Evolutionary conservation across 2,888 invertebrate genomes (phyloP).

Genomic region (Eucriotettix oculatus): DNA sequence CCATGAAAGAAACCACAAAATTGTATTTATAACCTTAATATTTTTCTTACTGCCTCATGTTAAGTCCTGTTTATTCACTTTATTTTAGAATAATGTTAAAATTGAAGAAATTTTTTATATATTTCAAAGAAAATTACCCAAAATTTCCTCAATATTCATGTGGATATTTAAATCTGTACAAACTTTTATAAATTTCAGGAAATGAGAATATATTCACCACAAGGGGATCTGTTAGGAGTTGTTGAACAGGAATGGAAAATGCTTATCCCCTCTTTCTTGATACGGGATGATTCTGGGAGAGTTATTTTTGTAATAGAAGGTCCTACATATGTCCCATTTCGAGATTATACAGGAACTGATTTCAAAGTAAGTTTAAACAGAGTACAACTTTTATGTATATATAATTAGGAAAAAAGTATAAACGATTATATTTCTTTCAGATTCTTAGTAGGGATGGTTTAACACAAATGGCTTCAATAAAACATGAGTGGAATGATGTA

Average conservation of each 20-base stretch:
- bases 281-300: slow-evolving; percentile 44
- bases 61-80: too few relatives aligned
- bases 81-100: too few relatives aligned
- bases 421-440: slow-evolving; percentile 21
- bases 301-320: slow-evolving; percentile 56
- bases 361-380: slow-evolving; percentile 34
- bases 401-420: too few relatives aligned
- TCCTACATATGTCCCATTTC: slow-evolving; percentile 44
- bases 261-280: slow-evolving; percentile 46
- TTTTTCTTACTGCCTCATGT: too few relatives aligned
- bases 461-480: slow-evolving; percentile 46
- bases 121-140: too few relatives aligned
- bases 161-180: too few relatives aligned
- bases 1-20: too few relatives aligned
- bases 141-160: too few relatives aligned
- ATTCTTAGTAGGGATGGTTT: slow-evolving; percentile 39
- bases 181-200: slow-evolving; percentile 24
- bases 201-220: slow-evolving; percentile 54
- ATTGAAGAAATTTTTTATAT: too few relatives aligned
- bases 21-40: too few relatives aligned
- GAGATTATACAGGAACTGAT: slow-evolving; percentile 40
- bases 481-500: slow-evolving; percentile 53
- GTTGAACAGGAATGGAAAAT: slow-evolving; percentile 52
- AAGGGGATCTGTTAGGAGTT: slow-evolving; percentile 50
- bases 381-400: too few relatives aligned